These are phyloP conservation scores for Bucco capensis DNA, from an alignment of 2,113 vertebrate species.

Conservation along the genomic window DNA sequence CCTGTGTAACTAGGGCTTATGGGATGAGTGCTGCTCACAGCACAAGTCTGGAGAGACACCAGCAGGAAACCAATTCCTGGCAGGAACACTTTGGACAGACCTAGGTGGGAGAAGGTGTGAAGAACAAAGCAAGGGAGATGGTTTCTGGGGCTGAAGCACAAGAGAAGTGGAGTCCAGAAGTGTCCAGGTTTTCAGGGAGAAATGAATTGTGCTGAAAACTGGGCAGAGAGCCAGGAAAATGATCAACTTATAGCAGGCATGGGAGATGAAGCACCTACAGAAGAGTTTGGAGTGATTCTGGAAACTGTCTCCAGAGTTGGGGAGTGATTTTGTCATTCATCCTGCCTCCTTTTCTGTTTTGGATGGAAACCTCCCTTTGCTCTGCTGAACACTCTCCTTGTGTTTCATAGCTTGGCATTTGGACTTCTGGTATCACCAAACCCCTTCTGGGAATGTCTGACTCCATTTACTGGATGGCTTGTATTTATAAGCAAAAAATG, in stretches of 20 bases:
- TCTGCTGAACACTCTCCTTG: not conserved
- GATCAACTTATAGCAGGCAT: accelerated
- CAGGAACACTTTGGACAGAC: not conserved
- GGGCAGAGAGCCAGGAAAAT: not conserved
- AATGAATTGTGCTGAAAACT: not conserved
- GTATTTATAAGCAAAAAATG: not conserved
- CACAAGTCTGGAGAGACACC: not conserved
- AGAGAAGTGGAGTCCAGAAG: not conserved
- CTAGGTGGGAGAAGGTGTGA: not conserved
- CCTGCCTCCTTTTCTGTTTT: not conserved
- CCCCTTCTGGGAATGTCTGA: not conserved
- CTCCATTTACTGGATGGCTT: not conserved
- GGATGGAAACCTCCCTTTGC: not conserved
- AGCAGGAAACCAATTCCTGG: not conserved
- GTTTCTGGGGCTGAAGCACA: not conserved
- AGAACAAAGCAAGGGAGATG: not conserved
- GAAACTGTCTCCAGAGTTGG: not conserved
- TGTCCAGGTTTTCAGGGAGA: not conserved
- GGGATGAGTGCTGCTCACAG: not conserved
- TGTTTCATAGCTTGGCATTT: not conserved
- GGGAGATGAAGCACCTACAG: not conserved
- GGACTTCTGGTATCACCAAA: not conserved
- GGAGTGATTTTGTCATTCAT: not conserved
- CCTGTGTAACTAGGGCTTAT: not conserved
- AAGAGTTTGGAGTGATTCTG: not conserved